phyloP scores from a whole-genome alignment of 2,113 vertebrate genomes.

The Elgaria multicarinata region DNA sequence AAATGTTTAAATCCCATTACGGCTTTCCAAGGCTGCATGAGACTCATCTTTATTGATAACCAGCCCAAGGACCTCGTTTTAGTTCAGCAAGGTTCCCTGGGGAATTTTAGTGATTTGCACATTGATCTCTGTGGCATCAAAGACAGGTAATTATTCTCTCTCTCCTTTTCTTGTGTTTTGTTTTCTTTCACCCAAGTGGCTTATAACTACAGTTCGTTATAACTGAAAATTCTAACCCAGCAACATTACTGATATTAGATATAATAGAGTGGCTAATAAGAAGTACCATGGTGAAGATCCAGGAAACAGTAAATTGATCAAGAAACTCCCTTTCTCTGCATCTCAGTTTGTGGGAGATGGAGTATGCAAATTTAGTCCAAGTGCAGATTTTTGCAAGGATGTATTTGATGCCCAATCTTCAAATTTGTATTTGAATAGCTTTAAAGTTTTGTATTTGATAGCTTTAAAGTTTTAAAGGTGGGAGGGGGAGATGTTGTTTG shows the following conservation, averaged over 20 bases:
- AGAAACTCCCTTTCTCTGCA: conserved; percentile 55
- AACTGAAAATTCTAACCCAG: conserved; percentile 71
- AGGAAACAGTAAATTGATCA: conserved; percentile 71
- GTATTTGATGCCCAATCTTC: conserved; percentile 78
- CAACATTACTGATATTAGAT: conserved; percentile 71
- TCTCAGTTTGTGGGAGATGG: conserved; percentile 73
- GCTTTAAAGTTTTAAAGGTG: conserved; percentile 71
- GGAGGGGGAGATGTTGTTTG: conserved; percentile 62
- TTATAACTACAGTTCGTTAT: conserved; percentile 73
- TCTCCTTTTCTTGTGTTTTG: conserved; percentile 63
- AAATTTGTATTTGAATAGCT: conserved; percentile 68
- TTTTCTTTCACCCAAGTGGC: conserved; percentile 57
- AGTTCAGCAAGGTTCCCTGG: conserved; percentile 92
- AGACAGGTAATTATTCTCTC: conserved; percentile 91
- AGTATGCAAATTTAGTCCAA: conserved; percentile 80
- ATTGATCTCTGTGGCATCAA: conserved; percentile 95
- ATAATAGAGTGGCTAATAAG: conserved; percentile 75
- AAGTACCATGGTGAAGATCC: conserved; percentile 72
- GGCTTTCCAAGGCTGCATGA: conserved; percentile 96
- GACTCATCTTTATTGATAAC: conserved; percentile 93
- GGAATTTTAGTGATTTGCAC: conserved; percentile 91
- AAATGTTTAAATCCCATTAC: conserved; percentile 86
- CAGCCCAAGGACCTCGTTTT: conserved; percentile 90
- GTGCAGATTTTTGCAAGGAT: conserved; percentile 75
- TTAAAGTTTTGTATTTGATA: conserved; percentile 74